These are phyloP conservation scores for Chromoteleia sp. DNA, from an alignment of 2,888 invertebrate genomes.

Conservation along the genomic window DNA sequence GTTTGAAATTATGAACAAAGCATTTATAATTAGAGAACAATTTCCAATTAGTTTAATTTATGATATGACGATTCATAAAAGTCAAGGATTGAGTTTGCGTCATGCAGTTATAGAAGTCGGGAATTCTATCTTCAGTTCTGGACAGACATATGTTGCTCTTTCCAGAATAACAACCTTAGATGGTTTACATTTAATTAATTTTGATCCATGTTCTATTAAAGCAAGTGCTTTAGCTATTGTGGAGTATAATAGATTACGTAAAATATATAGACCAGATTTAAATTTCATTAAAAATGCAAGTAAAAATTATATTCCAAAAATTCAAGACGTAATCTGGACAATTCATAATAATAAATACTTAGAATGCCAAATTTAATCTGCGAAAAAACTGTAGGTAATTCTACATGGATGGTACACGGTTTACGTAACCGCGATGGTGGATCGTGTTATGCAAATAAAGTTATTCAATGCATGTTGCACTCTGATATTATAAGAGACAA, in stretches of 20 bases:
- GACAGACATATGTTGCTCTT: constrained; percentile 22
- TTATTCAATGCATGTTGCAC: constrained; percentile 22
- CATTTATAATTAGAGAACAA: constrained; percentile 64
- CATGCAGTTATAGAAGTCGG: constrained; percentile 28
- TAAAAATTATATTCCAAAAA: constrained; percentile 54
- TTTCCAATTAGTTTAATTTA: constrained; percentile 73
- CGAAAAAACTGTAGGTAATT: neutral
- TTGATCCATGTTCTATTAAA: constrained; percentile 60
- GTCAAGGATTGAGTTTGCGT: constrained; percentile 29
- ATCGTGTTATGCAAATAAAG: constrained; percentile 29
- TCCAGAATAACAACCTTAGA: constrained; percentile 15
- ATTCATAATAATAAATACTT: constrained; percentile 20
- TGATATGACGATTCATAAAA: constrained; percentile 73
- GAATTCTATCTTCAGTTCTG: constrained; percentile 19
- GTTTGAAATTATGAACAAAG: constrained; percentile 52
- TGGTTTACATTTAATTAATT: constrained; percentile 29
- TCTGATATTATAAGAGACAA: constrained; percentile 23
- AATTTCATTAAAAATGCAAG: constrained; percentile 47
- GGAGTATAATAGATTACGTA: constrained; percentile 23
- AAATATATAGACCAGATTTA: constrained; percentile 24
- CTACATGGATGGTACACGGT: neutral
- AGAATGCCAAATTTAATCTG: constrained; percentile 4
- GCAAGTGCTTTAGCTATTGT: constrained; percentile 25
- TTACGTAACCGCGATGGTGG: constrained; percentile 10
- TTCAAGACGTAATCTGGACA: constrained; percentile 13